Evolutionary conservation across 2,888 invertebrate species (phyloP), one percentile per base, ranked within the genome.

Genomic region (Tipula vernalis): DNA sequence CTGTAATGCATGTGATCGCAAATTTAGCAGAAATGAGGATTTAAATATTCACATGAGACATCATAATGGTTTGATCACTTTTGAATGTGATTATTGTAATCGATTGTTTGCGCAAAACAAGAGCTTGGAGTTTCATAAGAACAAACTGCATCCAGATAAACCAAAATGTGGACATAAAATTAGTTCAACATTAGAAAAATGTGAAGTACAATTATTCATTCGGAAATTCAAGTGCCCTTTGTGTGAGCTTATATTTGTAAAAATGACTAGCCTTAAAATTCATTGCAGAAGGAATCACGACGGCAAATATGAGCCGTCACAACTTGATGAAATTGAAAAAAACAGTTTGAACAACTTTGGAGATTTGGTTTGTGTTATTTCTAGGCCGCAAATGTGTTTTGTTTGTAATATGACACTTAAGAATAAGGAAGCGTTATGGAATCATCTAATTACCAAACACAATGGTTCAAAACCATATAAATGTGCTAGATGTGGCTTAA

Each of bases 401-500:
- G 2, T 83, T 12, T 87, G 87, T 36, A 51, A 36, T 83, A 28
- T n/a, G 36, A 42, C 12, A 5, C 87, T 87, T 10, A 36, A n/a
- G 10, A 51, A n/a, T 42, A 15, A 86, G 42, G 5, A 15, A 13
- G 86, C 85, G 8, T 86, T 88, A 28, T n/a, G 28, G n/a, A 2
- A 41, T 10, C 88, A 88, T 51, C 42, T 87, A 83, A 44, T 57
- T 15, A 28, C 41, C 5, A 5, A 36, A 0, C 87, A 88, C 87
- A 51, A 86, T 71, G 87, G 87, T 3, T 18, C 89, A 89, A 0
- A 88, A 89, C 88, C 87, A n/a, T 87, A 92, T 0, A 92, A 92
- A 87, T 93, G 93, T 87, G 91, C 92, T 0, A 91, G 92, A 88
- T 93, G 93, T 83, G 89, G 91, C 0, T 92, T 92, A 88, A 89